phyloP scores from a whole-genome alignment of 2,797 vertebrate species.

The Danio tinwini region DNA sequence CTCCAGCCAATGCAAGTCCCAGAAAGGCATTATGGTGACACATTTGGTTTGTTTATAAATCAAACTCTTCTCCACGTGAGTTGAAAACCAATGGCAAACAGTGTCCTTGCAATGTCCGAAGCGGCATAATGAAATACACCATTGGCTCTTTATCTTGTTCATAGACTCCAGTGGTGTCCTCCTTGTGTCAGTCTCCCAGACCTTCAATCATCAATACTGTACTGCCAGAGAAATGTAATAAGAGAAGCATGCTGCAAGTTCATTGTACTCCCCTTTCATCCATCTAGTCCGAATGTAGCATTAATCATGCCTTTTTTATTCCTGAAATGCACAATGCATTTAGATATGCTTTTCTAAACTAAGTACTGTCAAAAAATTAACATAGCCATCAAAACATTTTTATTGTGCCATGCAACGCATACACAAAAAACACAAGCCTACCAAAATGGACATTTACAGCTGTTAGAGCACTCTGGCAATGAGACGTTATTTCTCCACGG shows the following conservation, averaged over 20 bases:
- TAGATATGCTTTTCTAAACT: neutral
- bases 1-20: neutral
- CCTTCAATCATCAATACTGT: slow-evolving; percentile 46
- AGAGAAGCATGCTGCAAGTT: slow-evolving; percentile 20
- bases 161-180: slow-evolving; percentile 50
- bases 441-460: neutral
- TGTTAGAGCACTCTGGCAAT: slow-evolving; percentile 1
- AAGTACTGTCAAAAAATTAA: neutral
- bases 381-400: slow-evolving; percentile 2
- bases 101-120: slow-evolving; percentile 39
- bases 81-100: slow-evolving; percentile 37
- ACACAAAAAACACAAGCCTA: neutral
- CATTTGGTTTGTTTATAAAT: slow-evolving; percentile 46
- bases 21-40: slow-evolving; percentile 34
- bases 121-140: slow-evolving; percentile 39
- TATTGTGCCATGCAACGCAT: neutral
- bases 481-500: neutral
- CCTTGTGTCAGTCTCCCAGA: slow-evolving; percentile 46
- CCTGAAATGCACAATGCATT: neutral
- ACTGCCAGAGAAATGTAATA: slow-evolving; percentile 34
- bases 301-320: neutral
- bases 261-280: slow-evolving; percentile 29
- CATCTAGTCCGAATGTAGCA: neutral
- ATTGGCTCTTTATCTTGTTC: slow-evolving; percentile 45
- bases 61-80: slow-evolving; percentile 39